Conservation (phyloP, 2,888 invertebrate genomes). For the Mechanitis mazaeus region DNA sequence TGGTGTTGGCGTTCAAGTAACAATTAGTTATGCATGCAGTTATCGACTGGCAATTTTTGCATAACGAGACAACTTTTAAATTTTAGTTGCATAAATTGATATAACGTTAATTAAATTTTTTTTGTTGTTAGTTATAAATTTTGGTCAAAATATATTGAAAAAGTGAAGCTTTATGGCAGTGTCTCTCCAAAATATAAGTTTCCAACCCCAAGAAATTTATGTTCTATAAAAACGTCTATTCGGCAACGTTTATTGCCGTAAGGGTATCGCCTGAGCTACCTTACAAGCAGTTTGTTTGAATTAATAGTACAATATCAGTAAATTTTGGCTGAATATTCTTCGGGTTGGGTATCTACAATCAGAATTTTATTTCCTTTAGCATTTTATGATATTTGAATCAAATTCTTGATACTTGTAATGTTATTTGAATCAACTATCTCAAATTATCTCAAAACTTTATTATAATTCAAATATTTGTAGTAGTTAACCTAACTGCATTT, state of each 20-base stretch:
- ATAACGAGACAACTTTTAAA: slow-evolving; percentile 1
- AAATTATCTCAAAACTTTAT: too few species aligned
- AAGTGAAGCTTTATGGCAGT: slow-evolving; percentile 18
- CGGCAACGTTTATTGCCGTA: slow-evolving; percentile 31
- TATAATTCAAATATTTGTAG: neutral
- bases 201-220: slow-evolving; percentile 32
- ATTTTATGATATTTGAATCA: neutral
- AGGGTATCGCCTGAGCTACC: slow-evolving; percentile 31
- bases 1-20: neutral
- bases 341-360: neutral
- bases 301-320: slow-evolving; percentile 31
- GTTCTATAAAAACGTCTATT: slow-evolving; percentile 34
- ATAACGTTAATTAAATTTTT: neutral
- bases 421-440: neutral
- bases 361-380: neutral
- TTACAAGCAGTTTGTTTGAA: slow-evolving; percentile 32
- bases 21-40: slow-evolving; percentile 7
- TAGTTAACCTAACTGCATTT: neutral
- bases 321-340: slow-evolving; percentile 19
- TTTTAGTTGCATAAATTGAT: neutral
- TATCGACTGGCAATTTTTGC: neutral
- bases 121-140: neutral
- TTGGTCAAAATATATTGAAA: neutral
- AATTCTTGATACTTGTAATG: neutral
- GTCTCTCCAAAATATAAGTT: slow-evolving; percentile 28